Base-by-base conservation (phyloP, 2,888 invertebrate genomes). In the Acrobasis repandana region DNA sequence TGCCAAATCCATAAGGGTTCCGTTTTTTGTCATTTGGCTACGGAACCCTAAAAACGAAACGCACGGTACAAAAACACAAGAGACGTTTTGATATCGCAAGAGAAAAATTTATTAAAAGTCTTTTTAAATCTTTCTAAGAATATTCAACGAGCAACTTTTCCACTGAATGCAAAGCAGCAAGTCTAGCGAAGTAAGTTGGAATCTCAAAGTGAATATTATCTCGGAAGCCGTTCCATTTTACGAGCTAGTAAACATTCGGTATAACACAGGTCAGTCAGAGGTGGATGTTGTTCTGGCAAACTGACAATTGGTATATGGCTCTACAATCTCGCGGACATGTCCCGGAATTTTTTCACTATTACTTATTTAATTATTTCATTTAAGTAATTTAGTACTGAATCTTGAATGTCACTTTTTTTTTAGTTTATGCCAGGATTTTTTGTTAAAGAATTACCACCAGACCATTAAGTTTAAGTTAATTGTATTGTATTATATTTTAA, bases 121-220 rank as follows among this genome's bases (percentile, higher is more conserved):
- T 14, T 2, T 43, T 43, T 1, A n/a, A 11, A 43, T 14, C 14
- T 43, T n/a, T n/a, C 43, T 10, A 38, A 6, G 43, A 14, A n/a
- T 14, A n/a, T n/a, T 43, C 43, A 14, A 11, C 2, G 43, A 43
- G 43, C 28, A 43, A 43, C 43, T 43, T 43, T n/a, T 43, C 4
- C 43, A 43, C n/a, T 43, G 43, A 43, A 43, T 43, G 43, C 43
- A 43, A 43, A 43, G n/a, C n/a, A n/a, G 43, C 43, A n/a, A 43
- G 43, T 43, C n/a, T 6, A 14, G 43, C n/a, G 43, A n/a, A 43
- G n/a, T 10, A 43, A 43, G 43, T 43, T 43, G 1, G 43, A 9
- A 4, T 43, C 43, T n/a, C n/a, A 14, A n/a, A 43, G 43, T 43
- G 11, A 14, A 14, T 43, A n/a, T 43, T 43, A 43, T 43, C 43